Percentiles rank a stretch among this genome's conserved stretches.
Conservation (phyloP, 2,888 invertebrate genomes). For the Ophion costatus region DNA sequence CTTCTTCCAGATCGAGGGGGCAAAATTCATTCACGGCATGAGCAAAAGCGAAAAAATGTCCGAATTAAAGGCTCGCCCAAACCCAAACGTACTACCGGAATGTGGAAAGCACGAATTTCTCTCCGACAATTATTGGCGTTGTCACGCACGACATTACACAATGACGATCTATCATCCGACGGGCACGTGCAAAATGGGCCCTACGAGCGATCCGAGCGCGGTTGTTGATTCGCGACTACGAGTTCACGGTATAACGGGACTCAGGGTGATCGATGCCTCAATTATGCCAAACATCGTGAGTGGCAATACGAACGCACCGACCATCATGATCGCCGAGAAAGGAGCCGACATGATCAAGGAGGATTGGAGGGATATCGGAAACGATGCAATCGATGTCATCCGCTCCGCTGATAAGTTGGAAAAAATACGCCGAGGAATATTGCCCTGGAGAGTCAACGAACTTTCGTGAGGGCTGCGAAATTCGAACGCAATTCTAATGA, state of each 20-base stretch:
- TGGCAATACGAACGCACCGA: slow-evolving; percentile 93
- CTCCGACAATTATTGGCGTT: slow-evolving; percentile 91
- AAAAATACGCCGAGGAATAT: slow-evolving; percentile 32
- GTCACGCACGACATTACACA: slow-evolving; percentile 90
- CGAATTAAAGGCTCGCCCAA: slow-evolving; percentile 87
- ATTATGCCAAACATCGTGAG: slow-evolving; percentile 92
- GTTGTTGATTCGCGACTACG: slow-evolving; percentile 90
- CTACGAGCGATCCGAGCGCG: slow-evolving; percentile 86
- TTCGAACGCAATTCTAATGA: neutral
- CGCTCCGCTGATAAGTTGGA: slow-evolving; percentile 6
- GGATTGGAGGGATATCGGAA: slow-evolving; percentile 84
- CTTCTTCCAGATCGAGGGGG: slow-evolving; percentile 88
- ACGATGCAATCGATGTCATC: slow-evolving; percentile 11
- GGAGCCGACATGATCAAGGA: slow-evolving; percentile 92
- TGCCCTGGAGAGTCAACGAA: slow-evolving; percentile 42
- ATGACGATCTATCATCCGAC: slow-evolving; percentile 93
- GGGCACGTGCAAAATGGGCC: slow-evolving; percentile 93
- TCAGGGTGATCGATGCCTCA: slow-evolving; percentile 92
- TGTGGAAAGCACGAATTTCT: slow-evolving; percentile 87
- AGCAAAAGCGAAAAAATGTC: slow-evolving; percentile 87
- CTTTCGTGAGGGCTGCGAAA: neutral
- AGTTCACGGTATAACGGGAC: slow-evolving; percentile 88
- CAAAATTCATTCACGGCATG: slow-evolving; percentile 88
- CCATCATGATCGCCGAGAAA: slow-evolving; percentile 93
- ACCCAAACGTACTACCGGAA: slow-evolving; percentile 88